Conservation (phyloP, 2,797 vertebrate genomes). For the Alcedo atthis region DNA sequence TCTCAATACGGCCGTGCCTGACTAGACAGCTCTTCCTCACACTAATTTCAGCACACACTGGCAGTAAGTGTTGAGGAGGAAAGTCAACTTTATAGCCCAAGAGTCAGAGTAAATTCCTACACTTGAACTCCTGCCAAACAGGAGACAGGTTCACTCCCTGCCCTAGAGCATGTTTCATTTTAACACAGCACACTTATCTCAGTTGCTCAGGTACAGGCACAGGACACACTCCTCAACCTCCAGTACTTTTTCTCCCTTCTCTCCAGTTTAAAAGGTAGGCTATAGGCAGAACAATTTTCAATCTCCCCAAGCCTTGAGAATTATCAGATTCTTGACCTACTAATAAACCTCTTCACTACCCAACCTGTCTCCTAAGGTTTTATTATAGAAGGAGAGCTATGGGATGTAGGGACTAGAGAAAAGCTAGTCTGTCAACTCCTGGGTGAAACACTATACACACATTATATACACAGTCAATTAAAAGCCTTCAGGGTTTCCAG, state of each 20-base stretch:
- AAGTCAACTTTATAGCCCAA: not conserved
- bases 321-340: not conserved
- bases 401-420: not conserved
- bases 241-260: not conserved
- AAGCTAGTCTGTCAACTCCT: not conserved
- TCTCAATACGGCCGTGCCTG: not conserved
- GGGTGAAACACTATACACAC: not conserved
- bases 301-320: not conserved
- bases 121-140: not conserved
- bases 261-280: not conserved
- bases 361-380: not conserved
- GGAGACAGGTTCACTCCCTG: not conserved
- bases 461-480: not conserved
- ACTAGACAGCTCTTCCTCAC: not conserved
- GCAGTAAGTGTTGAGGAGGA: not conserved
- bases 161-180: not conserved
- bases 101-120: not conserved
- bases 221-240: not conserved
- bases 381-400: not conserved
- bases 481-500: not conserved
- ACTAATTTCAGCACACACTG: not conserved
- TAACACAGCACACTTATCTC: not conserved
- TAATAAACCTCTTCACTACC: not conserved
- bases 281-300: not conserved
- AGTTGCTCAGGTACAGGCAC: not conserved